Conservation (phyloP, 2,797 vertebrate genomes). For the Molossus molossus region DNA sequence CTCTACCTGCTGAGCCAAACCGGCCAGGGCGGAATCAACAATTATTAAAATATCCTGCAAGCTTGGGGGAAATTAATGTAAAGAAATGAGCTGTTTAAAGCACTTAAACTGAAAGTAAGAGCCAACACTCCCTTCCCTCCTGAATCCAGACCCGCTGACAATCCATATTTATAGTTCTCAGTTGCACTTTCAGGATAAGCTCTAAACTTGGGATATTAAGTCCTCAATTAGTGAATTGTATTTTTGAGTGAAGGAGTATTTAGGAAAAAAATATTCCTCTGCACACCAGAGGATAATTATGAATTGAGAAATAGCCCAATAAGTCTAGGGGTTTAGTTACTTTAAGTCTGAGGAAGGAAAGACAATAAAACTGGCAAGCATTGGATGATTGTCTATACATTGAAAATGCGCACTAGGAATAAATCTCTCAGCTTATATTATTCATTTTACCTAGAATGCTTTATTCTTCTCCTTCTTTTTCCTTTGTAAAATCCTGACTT, state of each 20-base stretch:
- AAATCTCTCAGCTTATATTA: neutral
- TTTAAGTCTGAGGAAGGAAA: conserved; percentile 11
- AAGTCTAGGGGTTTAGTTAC: neutral
- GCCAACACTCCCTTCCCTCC: neutral
- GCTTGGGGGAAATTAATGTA: neutral
- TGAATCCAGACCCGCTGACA: neutral
- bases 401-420: neutral
- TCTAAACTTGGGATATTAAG: neutral
- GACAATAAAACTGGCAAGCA: neutral
- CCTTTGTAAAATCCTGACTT: conserved; percentile 30
- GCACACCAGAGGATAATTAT: neutral
- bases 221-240: neutral
- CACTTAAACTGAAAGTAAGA: neutral
- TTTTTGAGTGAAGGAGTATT: conserved; percentile 35
- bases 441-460: neutral
- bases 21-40: neutral
- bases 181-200: neutral
- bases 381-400: neutral
- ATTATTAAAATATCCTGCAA: neutral
- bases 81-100: conserved; percentile 21
- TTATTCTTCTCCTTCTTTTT: neutral
- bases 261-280: conserved; percentile 12
- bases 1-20: too few species aligned
- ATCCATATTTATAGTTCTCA: conserved; percentile 15
- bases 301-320: conserved; percentile 8